Evolutionary conservation across 2,888 invertebrate genomes (phyloP).

Genomic region (Thumatha senex): DNA sequence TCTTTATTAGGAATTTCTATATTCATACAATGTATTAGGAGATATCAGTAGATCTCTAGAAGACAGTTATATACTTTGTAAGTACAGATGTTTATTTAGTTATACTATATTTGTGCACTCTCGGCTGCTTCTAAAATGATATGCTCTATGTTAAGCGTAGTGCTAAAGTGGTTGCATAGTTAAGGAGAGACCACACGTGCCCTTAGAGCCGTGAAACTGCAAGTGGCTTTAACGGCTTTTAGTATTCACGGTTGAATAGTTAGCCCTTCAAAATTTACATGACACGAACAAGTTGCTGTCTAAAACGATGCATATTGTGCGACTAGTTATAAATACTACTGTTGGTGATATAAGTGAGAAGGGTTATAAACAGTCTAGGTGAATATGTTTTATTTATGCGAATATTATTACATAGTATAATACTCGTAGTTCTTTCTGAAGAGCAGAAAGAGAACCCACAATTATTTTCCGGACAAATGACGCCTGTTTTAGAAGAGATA

Average conservation of each 20-base stretch:
- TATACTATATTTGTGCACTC: constrained; percentile 22
- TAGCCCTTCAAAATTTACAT: constrained; percentile 49
- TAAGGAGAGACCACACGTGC: constrained; percentile 21
- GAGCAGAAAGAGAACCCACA: too few species aligned
- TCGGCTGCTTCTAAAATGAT: constrained; percentile 27
- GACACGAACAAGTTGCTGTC: constrained; percentile 44
- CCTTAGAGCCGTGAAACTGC: constrained; percentile 32
- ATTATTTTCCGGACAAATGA: too few species aligned
- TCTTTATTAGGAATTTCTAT: too few species aligned
- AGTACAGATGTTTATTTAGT: too few species aligned
- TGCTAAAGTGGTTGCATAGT: constrained; percentile 27
- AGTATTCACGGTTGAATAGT: constrained; percentile 39
- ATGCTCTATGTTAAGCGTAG: constrained; percentile 32
- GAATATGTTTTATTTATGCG: too few species aligned
- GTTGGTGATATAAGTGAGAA: constrained; percentile 38
- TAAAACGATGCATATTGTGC: constrained; percentile 45
- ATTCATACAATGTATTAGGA: too few species aligned
- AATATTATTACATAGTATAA: too few species aligned
- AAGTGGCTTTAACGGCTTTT: constrained; percentile 31
- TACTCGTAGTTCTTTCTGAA: too few species aligned
- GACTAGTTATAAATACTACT: constrained; percentile 39
- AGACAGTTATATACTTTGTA: too few species aligned
- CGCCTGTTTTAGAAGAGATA: too few species aligned
- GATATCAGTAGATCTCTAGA: too few species aligned
- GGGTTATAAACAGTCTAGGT: too few species aligned